Conservation (phyloP, 2,888 invertebrate genomes). For the Mesorhabditis spiculigera region DNA sequence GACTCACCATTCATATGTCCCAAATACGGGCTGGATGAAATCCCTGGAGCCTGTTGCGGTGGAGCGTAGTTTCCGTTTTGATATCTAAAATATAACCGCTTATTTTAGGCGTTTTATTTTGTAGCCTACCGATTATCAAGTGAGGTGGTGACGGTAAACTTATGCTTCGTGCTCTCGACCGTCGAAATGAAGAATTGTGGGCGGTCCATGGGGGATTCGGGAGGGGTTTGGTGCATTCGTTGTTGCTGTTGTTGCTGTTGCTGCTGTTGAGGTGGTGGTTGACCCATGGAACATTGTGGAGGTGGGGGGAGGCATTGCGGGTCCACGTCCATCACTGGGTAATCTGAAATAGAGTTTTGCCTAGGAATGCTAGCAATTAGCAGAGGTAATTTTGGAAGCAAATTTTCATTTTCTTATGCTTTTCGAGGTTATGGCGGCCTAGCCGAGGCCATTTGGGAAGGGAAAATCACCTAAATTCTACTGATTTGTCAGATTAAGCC, state of each 20-base stretch:
- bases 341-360: constrained; percentile 18
- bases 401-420: no score
- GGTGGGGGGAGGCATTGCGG: not conserved
- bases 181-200: constrained; percentile 42
- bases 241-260: constrained; percentile 6
- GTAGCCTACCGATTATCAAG: constrained; percentile 22
- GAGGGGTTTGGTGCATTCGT: constrained; percentile 18
- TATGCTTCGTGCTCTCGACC: constrained; percentile 41
- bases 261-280: not conserved
- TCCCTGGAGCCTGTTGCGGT: not conserved
- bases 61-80: constrained; percentile 1
- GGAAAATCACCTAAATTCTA: no score
- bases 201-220: constrained; percentile 23
- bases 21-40: not conserved
- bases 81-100: not conserved
- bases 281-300: constrained; percentile 8
- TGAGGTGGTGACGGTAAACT: constrained; percentile 44
- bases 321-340: constrained; percentile 21
- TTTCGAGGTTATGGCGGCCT: no score
- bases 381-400: no score
- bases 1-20: not conserved
- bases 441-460: no score
- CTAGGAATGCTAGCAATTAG: not conserved
- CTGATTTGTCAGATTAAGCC: no score
- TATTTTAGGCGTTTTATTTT: not conserved